Evolutionary conservation across 2,888 invertebrate species (phyloP).

Genomic region (Rhodophaea formosa): DNA sequence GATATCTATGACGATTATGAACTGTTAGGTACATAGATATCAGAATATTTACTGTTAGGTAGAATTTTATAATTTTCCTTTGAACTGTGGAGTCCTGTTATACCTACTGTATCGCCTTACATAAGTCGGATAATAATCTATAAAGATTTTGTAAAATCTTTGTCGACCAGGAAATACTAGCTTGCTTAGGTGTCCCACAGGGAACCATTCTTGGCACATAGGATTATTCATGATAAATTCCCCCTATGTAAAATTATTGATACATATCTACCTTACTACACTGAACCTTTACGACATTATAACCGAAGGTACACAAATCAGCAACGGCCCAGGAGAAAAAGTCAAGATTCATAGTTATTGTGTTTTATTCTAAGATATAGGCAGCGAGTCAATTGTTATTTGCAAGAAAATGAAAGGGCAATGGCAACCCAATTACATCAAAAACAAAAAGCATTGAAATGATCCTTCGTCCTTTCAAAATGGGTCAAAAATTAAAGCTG

Average conservation of each 20-base stretch:
- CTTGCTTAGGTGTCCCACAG: background rate
- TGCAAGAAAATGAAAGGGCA: no score
- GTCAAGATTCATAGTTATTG: no score
- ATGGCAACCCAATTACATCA: background rate
- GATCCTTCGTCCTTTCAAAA: no score
- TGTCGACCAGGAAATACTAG: background rate
- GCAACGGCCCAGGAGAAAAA: no score
- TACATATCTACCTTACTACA: no score
- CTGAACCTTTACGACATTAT: no score
- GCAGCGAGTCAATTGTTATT: no score
- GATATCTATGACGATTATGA: background rate
- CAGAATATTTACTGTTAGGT: conserved; percentile 14
- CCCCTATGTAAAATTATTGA: no score
- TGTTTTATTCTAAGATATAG: no score
- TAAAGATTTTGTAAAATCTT: background rate
- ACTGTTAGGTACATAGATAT: conserved; percentile 12
- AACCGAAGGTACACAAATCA: no score
- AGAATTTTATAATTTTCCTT: background rate
- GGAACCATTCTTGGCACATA: background rate
- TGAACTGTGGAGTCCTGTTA: background rate
- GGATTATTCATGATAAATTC: no score
- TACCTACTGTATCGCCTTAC: background rate
- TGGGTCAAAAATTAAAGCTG: background rate
- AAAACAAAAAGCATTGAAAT: background rate
- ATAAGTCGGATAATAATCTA: no score